Base-by-base conservation (phyloP, 1,140 invertebrate genomes). In the Neotoxoptera formosana region DNA sequence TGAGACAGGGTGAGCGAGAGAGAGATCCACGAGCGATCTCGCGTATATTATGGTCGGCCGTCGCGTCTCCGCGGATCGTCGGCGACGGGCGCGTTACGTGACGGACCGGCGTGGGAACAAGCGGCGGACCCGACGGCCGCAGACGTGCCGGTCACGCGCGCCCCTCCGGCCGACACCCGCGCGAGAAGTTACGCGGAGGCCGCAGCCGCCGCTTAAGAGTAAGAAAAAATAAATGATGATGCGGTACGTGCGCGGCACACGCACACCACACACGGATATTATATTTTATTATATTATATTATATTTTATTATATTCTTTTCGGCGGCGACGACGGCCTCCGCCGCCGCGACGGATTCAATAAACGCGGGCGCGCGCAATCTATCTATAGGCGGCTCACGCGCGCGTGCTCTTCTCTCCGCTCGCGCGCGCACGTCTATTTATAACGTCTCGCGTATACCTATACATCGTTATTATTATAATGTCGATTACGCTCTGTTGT, bases 131-230 rank as follows among this genome's bases (percentile, higher is more conserved):
- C 25, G 90, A 76, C 53, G 36, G 81, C 8, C 36, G 76, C 84
- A n/a, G 90, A 76, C 90, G 90, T 91, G 67, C 90, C 60, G 67
- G 90, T 91, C 90, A 91, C 60, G 60, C 90, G 90, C n/a, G 90
- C 90, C 90, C 90, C 90, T 67, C 90, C 47, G 90, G 90, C 56
- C 56, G 34, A 90, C 88, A 30, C 48, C 81, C 91, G 84, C 84
- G 83, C 83, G 84, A 41, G 41, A 45, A 30, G 25, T 47, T n/a
- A 17, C 25, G 30, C 25, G 6, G 34, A 21, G 60, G 60, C 41
- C 41, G 41, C 41, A 1, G 60, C 60, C 30, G 60, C 30, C 60
- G 60, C 30, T 76, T 76, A 76, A 67, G n/a, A n/a, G 30, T n/a
- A 53, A 51, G 34, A 34, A 88, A 41, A 41, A 41, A 41, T 2